Evolutionary conservation across 2,113 vertebrate species (phyloP).

Genomic region (Poeciliopsis occidentalis): DNA sequence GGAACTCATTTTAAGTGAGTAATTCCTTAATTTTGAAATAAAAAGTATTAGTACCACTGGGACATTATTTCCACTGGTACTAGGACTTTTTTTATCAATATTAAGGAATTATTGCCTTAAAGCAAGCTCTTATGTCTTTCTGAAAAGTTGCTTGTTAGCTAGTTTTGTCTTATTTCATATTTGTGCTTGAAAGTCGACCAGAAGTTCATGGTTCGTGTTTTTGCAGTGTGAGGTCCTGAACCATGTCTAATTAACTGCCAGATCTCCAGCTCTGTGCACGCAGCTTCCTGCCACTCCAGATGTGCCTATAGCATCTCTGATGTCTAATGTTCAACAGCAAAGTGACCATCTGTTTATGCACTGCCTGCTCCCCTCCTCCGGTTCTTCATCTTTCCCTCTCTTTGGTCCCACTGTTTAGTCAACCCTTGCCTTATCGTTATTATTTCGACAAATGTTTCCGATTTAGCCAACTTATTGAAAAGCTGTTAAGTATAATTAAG

Average conservation of each 20-base stretch:
- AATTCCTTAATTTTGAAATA: no score
- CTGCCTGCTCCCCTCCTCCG: slow-evolving; percentile 27
- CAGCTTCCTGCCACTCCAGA: slow-evolving; percentile 73
- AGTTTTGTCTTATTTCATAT: no score
- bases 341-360: slow-evolving; percentile 72
- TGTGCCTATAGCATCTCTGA: slow-evolving; percentile 73
- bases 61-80: no score
- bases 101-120: no score
- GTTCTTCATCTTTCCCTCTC: slow-evolving; percentile 28
- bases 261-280: slow-evolving; percentile 47
- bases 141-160: no score
- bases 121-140: no score
- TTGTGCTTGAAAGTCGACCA: no score
- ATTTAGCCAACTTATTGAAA: not conserved
- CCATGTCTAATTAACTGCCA: slow-evolving; percentile 63
- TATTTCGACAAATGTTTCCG: not conserved
- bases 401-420: slow-evolving; percentile 1
- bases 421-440: not conserved
- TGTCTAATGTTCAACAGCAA: slow-evolving; percentile 70
- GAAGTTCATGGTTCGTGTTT: no score
- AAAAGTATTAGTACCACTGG: no score
- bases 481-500: not conserved
- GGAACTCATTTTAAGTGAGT: no score
- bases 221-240: slow-evolving; percentile 12
- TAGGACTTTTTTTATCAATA: no score